Percentiles rank a stretch among this genome's conserved stretches.
Evolutionary conservation across 1,140 invertebrate species (phyloP).

Genomic region (Bradysia coprophila): DNA sequence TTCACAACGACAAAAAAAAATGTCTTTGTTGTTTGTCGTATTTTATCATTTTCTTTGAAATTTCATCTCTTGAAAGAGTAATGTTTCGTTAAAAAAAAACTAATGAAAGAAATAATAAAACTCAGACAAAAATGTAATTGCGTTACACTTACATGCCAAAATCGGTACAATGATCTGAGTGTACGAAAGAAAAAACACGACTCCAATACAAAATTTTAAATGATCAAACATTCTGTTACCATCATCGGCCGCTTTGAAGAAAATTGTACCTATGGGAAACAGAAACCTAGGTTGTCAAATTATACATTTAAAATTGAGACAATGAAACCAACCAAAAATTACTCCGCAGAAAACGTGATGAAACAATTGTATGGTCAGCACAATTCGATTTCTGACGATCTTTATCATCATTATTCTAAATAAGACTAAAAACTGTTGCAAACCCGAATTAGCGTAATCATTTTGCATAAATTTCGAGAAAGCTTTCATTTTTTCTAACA

Average conservation of each 20-base stretch:
- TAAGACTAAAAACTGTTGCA: constrained; percentile 18
- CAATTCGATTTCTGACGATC: constrained; percentile 21
- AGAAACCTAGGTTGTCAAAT: not conserved
- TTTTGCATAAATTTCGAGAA: constrained; percentile 11
- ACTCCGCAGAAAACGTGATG: constrained; percentile 37
- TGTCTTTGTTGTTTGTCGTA: too few species aligned
- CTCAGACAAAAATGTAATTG: too few species aligned
- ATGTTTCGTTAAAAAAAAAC: too few species aligned
- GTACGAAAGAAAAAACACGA: constrained; percentile 40
- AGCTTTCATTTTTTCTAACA: constrained; percentile 17
- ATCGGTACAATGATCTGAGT: constrained; percentile 46
- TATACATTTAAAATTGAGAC: not conserved
- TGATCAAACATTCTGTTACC: constrained; percentile 43
- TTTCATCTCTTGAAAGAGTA: too few species aligned
- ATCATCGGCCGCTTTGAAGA: constrained; percentile 37
- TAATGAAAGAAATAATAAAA: too few species aligned
- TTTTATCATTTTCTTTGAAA: too few species aligned
- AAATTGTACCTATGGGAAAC: constrained; percentile 24
- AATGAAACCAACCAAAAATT: constrained; percentile 22
- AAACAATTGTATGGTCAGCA: constrained; percentile 33
- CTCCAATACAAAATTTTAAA: constrained; percentile 41
- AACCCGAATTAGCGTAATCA: constrained; percentile 11
- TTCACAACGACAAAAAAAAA: too few species aligned
- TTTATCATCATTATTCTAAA: constrained; percentile 17
- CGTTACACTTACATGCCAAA: constrained; percentile 34